phyloP scores from a whole-genome alignment of 1,140 invertebrate genomes.

The Zaprionus capensis region DNA sequence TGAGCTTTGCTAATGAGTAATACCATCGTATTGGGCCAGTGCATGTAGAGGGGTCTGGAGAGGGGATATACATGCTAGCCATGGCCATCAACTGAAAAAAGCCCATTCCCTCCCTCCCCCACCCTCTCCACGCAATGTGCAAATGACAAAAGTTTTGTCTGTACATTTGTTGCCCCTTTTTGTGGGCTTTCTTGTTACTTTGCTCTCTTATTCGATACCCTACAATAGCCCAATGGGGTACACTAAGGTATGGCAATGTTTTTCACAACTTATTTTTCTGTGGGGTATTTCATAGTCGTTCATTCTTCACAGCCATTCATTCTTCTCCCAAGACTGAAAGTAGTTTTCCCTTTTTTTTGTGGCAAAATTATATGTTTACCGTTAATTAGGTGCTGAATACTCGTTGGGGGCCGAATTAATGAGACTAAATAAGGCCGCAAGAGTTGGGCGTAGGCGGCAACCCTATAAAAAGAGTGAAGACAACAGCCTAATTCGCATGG shows the following conservation, averaged over 20 bases:
- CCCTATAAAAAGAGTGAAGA: slow-evolving; percentile 18
- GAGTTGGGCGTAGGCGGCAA: slow-evolving; percentile 12
- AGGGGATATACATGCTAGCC: neutral
- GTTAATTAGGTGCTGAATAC: slow-evolving; percentile 44
- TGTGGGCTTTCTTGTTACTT: neutral
- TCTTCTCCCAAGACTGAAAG: slow-evolving; percentile 1
- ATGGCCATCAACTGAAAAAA: neutral
- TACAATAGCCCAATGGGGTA: neutral
- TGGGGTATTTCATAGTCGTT: neutral
- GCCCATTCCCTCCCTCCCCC: neutral
- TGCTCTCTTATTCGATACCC: neutral
- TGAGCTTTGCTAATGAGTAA: slow-evolving; percentile 80
- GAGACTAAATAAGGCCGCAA: slow-evolving; percentile 8
- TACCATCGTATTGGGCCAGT: slow-evolving; percentile 32
- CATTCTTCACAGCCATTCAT: neutral
- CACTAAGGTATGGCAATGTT: neutral
- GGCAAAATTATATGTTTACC: slow-evolving; percentile 42
- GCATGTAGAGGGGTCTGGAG: neutral
- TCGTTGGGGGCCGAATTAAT: slow-evolving; percentile 12
- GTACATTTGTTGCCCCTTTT: slow-evolving; percentile 38
- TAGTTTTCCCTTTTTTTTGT: slow-evolving; percentile 17
- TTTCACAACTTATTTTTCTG: neutral
- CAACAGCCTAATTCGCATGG: slow-evolving; percentile 14
- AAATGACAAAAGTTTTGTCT: slow-evolving; percentile 76
- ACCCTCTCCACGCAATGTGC: slow-evolving; percentile 41